These are phyloP conservation scores for Helicolenus hilgendorfi DNA, from an alignment of 2,797 vertebrate species.

Conservation along the genomic window DNA sequence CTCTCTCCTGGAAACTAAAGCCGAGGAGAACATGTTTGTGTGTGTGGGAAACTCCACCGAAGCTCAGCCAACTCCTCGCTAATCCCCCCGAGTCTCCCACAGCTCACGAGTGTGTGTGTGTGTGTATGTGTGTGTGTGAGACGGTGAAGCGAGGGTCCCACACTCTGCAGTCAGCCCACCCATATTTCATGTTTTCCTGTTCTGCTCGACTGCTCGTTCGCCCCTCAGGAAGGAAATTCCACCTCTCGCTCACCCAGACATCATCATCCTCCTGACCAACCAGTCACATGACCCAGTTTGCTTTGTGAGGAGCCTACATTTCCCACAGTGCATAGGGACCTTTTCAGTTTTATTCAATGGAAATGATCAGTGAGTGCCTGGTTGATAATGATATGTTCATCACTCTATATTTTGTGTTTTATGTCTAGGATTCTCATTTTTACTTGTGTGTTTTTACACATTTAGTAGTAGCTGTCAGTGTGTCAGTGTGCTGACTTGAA, in stretches of 20 bases:
- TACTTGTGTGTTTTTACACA: background rate
- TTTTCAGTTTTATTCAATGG: background rate
- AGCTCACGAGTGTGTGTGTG: slow-evolving; percentile 20
- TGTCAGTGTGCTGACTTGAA: too few species aligned
- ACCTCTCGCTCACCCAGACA: background rate
- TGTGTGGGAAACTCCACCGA: slow-evolving; percentile 42
- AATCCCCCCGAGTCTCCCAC: slow-evolving; percentile 51
- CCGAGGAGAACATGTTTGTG: background rate
- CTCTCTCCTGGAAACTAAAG: background rate
- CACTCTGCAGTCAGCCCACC: slow-evolving; percentile 11
- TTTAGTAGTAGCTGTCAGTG: background rate
- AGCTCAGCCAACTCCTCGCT: slow-evolving; percentile 40
- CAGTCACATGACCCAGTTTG: slow-evolving; percentile 4
- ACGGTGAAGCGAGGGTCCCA: background rate
- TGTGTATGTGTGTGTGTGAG: background rate
- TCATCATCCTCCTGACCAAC: background rate
- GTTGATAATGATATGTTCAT: background rate
- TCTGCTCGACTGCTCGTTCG: background rate
- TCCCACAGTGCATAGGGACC: slow-evolving; percentile 16
- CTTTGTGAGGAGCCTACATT: background rate
- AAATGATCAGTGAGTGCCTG: background rate
- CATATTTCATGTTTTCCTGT: slow-evolving; percentile 16
- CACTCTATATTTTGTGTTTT: background rate
- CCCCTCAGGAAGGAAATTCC: background rate
- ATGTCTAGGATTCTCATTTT: background rate